Evolutionary conservation across 2,113 vertebrate genomes (phyloP).

Genomic region (Macquaria australasica): DNA sequence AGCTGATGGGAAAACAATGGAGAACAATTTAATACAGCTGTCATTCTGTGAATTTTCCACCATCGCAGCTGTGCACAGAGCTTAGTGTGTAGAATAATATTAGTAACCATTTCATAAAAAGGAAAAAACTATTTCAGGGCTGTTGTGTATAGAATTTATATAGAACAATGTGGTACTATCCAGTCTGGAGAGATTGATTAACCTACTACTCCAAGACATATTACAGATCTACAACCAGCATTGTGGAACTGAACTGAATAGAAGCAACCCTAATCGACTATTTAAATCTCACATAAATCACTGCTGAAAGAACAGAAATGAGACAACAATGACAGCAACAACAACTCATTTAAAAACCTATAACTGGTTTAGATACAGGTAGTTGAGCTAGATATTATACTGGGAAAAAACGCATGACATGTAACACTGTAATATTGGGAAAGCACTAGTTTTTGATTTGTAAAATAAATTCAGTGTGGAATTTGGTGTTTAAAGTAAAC

Average conservation of each 20-base stretch:
- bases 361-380: neutral
- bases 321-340: neutral
- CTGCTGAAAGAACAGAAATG: neutral
- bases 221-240: neutral
- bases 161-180: neutral
- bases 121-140: neutral
- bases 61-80: neutral
- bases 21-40: constrained; percentile 8
- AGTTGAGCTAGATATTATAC: neutral
- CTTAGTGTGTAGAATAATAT: neutral
- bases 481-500: neutral
- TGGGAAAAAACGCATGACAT: neutral
- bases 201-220: neutral
- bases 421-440: neutral
- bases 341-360: neutral
- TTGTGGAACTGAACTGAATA: neutral
- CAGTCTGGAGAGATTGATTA: neutral
- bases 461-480: neutral
- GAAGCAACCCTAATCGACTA: neutral
- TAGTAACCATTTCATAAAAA: neutral
- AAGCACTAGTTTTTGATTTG: neutral
- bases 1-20: constrained; percentile 1
- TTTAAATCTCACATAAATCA: neutral
- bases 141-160: neutral
- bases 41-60: constrained; percentile 11